Base-by-base conservation (phyloP, 2,797 vertebrate species). In the Cichlasoma orientale region DNA sequence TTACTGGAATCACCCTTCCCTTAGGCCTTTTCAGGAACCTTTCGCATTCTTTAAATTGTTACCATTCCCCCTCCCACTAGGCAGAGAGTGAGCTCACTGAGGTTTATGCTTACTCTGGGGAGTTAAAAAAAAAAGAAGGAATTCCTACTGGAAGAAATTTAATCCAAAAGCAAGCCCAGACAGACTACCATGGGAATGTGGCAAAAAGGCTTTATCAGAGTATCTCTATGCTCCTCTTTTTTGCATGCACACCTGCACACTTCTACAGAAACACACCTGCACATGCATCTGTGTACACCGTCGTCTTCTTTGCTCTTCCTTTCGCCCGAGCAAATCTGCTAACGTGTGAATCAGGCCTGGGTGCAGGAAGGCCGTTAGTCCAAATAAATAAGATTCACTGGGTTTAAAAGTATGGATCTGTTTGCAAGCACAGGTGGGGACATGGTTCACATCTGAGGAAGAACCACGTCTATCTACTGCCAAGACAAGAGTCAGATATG, bases 41-140 rank as follows among this genome's bases (percentile, higher is more conserved):
- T 85, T 78, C 19, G 72, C 86, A 89, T 92, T 91, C 86, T 75
- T 87, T 21, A 77, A 74, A 84, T 86, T 83, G 77, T 78, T 79
- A 84, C 14, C 14, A 19, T 57, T 36, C 33, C 63, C 73, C 75
- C 19, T n/a, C 10, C 75, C 21, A 10, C 36, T 7, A 66, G 44
- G 75, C n/a, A 4, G n/a, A 55, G 57, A 56, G 75, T 56, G 71
- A 83, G 75, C 71, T 74, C 25, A n/a, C 59, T 74, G 73, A 83
- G 71, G 47, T 54, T 75, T 59, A 82, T 72, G 7, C 61, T 71
- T 75, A 69, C 59, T 80, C 63, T 70, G 82, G 83, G 86, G 82
- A 81, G 79, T 79, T 75, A 82, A 75, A 83, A 73, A 69, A 77
- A 72, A 85, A 78, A 85, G 70, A 77, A 77, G 76, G 74, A 79